Base-by-base conservation (phyloP, 2,797 vertebrate species). In the Buceros bicornis region DNA sequence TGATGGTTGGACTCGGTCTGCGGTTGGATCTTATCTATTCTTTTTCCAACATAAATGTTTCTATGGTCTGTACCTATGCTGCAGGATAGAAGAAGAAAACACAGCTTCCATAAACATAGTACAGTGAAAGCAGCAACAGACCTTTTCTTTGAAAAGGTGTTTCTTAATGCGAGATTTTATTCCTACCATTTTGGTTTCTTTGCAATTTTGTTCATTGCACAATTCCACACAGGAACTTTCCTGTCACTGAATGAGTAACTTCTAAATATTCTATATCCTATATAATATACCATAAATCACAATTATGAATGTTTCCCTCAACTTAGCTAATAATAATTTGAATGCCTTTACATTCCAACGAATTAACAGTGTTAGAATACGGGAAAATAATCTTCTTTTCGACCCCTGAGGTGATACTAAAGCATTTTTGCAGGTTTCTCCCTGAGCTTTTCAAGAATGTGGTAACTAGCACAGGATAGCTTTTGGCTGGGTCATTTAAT, bases 321-420 rank as follows among this genome's bases (percentile, higher is more conserved):
- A 84, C 90, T 95, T 70, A 58, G 35, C 28, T 85, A 48, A 64
- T 93, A 92, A 92, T 79, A 80, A 89, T 85, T 95, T 95, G 31
- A 94, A 73, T 87, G 56, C 53, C 66, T 92, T 47, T 48, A 93
- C n/a, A 64, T 76, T 96, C 64, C 92, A 93, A 97, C 94, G 77
- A 95, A 95, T 94, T 96, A 95, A 72, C 9, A 60, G 10, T 26
- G 21, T 57, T 33, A 29, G 29, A 25, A 35, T 66, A 93, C 58
- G 90, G 62, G 91, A 96, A 97, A 97, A 96, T 72, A 40, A 93
- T 95, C 97, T 97, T 91, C 76, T 94, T 93, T 95, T 77, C 54
- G 83, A 85, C 31, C 33, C 26, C 90, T 78, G 60, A 82, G 67
- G 65, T 91, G 88, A 91, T 92, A 83, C 66, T 73, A 95, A 97